phyloP scores from a whole-genome alignment of 2,113 vertebrate genomes.

The Ramphastos sulfuratus region DNA sequence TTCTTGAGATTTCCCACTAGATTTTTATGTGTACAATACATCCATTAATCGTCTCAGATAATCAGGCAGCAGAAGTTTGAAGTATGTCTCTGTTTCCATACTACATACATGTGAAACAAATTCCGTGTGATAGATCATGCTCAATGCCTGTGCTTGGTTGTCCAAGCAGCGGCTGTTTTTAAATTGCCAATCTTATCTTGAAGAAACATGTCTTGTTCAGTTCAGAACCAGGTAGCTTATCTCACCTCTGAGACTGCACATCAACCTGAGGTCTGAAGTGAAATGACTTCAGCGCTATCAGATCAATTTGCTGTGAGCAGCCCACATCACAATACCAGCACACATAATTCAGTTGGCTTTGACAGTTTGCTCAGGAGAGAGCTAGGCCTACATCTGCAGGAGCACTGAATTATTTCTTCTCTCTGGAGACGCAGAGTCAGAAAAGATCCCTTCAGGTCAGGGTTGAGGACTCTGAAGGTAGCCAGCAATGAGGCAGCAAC shows the following conservation, averaged over 20 bases:
- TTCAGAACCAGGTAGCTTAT: constrained; percentile 61
- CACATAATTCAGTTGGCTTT: constrained; percentile 62
- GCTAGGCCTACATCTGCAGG: constrained; percentile 8
- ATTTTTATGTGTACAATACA: background rate
- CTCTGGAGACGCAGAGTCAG: constrained; percentile 15
- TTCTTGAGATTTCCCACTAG: background rate
- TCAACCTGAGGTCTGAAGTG: constrained; percentile 55
- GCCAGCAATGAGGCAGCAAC: background rate
- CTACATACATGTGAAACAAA: background rate
- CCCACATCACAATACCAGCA: constrained; percentile 19
- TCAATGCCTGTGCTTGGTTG: background rate
- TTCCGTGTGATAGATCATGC: background rate
- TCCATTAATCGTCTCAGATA: background rate
- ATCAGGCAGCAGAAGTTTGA: background rate
- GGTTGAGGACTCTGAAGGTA: constrained; percentile 25
- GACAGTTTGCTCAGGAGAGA: constrained; percentile 45
- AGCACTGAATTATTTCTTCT: constrained; percentile 64
- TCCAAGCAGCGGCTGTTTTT: background rate
- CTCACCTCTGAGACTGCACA: constrained; percentile 65
- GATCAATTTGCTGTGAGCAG: constrained; percentile 65
- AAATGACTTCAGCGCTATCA: constrained; percentile 50
- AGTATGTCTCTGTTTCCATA: background rate
- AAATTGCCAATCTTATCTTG: constrained; percentile 56
- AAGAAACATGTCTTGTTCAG: constrained; percentile 63
- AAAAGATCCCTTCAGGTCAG: constrained; percentile 54